These are phyloP conservation scores for Lasioglossum pauxillum DNA, from an alignment of 2,888 invertebrate species.

Conservation along the genomic window DNA sequence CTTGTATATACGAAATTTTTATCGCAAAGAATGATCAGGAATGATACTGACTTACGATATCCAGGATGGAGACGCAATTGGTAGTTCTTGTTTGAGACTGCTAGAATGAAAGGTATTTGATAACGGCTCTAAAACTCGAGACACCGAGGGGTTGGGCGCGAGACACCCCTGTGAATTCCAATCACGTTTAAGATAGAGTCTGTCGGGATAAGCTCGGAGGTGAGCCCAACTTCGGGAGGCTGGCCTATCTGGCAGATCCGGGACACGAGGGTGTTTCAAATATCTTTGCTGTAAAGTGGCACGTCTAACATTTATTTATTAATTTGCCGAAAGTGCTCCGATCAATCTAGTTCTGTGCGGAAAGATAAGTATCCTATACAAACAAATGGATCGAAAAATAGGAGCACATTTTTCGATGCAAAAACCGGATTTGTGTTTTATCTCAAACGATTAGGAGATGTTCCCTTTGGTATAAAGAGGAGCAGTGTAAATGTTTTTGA, in stretches of 20 bases:
- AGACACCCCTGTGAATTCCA: conserved; percentile 8
- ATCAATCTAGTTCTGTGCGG: neutral
- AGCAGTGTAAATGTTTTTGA: no score
- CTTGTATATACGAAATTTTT: no score
- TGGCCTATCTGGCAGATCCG: neutral
- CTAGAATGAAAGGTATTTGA: neutral
- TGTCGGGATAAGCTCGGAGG: neutral
- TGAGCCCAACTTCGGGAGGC: neutral
- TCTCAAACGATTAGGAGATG: no score
- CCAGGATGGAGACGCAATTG: no score
- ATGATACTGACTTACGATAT: no score
- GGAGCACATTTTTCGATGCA: neutral
- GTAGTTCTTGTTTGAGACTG: neutral
- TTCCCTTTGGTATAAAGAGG: no score
- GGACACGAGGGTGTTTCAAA: neutral
- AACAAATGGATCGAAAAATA: neutral
- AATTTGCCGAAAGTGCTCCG: neutral
- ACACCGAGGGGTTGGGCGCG: neutral
- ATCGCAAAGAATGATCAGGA: no score
- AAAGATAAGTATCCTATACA: no score
- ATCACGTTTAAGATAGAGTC: conserved; percentile 7
- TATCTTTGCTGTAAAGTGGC: neutral
- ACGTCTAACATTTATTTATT: neutral
- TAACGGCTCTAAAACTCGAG: neutral
- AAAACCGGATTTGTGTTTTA: neutral